phyloP scores from a whole-genome alignment of 2,797 vertebrate genomes.

The Salmo trutta region DNA sequence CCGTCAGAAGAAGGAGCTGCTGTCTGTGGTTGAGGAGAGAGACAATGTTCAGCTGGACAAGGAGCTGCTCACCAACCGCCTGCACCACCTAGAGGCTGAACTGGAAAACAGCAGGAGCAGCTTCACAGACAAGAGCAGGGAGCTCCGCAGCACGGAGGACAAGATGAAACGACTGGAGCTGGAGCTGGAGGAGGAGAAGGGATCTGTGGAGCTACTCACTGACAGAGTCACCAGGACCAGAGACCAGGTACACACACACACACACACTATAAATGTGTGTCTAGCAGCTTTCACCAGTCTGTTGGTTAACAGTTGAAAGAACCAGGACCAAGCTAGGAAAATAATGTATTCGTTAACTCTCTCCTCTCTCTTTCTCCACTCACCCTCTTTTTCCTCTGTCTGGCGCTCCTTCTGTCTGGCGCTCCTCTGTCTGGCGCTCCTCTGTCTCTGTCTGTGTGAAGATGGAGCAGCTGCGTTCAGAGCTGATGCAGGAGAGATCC shows the following conservation, averaged over 20 bases:
- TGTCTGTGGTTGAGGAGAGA: slow-evolving; percentile 80
- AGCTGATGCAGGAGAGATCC: slow-evolving; percentile 92
- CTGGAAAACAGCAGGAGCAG: slow-evolving; percentile 77
- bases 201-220: slow-evolving; percentile 84
- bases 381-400: not conserved
- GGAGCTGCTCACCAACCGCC: slow-evolving; percentile 85
- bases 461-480: slow-evolving; percentile 90
- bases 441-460: slow-evolving; percentile 38
- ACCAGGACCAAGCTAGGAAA: not conserved
- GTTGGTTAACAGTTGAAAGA: not conserved
- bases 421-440: too few relatives aligned
- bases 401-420: not conserved
- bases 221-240: slow-evolving; percentile 86
- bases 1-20: slow-evolving; percentile 84
- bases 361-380: too few relatives aligned
- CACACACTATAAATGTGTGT: not conserved
- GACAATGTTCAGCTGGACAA: slow-evolving; percentile 85
- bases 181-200: slow-evolving; percentile 91
- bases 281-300: not conserved
- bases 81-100: slow-evolving; percentile 86
- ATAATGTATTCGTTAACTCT: not conserved
- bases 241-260: slow-evolving; percentile 79
- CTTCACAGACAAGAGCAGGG: slow-evolving; percentile 81
- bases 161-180: slow-evolving; percentile 85
- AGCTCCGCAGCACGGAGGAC: slow-evolving; percentile 81